Base-by-base conservation (phyloP, 2,888 invertebrate genomes). In the Phania funesta region DNA sequence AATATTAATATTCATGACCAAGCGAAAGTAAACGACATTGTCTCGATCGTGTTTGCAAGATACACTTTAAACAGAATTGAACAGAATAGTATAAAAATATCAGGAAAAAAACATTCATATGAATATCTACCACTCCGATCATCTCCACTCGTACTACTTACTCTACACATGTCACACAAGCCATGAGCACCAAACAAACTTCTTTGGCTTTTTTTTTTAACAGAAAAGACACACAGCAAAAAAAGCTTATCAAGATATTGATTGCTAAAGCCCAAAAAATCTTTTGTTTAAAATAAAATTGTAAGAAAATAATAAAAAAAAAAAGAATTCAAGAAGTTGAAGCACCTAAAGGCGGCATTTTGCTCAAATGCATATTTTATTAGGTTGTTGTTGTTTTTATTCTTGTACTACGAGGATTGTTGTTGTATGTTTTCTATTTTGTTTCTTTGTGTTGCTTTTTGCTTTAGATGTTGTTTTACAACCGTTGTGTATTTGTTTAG, bases 1-100 rank as follows among this genome's bases (percentile, higher is more conserved):
- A 81, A 84, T 86, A 86, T 87, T 87, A 86, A 87, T 87, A 87
- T 87, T 87, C 87, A 87, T 87, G 86, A 86, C 86, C 84, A 85
- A 86, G 79, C 86, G 83, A 85, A 85, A 85, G 85, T 85, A 83
- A 79, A 70, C 81, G 80, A 84, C 84, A 76, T 84, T 83, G 83
- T 79, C 78, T 81, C 78, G 80, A 80, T 83, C 83, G 80, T 83
- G 82, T 77, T 74, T 73, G 32, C 16, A 48, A 81, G 73, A 76
- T 76, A 71, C 65, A 67, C 71, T 79, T 73, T 79, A 67, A 79
- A 73, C 71, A 73, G 58, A 78, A 78, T 62, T 76, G 24, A 50
- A 71, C 24, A 74, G 24, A 18, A 74, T 38, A 58, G 64, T 29
- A 64, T 18, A 70, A 24, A 62, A 32, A 54, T 13, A 22, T 35